These are phyloP conservation scores for Hippopotamyrus pictus DNA, from an alignment of 2,797 vertebrate genomes.

Conservation along the genomic window DNA sequence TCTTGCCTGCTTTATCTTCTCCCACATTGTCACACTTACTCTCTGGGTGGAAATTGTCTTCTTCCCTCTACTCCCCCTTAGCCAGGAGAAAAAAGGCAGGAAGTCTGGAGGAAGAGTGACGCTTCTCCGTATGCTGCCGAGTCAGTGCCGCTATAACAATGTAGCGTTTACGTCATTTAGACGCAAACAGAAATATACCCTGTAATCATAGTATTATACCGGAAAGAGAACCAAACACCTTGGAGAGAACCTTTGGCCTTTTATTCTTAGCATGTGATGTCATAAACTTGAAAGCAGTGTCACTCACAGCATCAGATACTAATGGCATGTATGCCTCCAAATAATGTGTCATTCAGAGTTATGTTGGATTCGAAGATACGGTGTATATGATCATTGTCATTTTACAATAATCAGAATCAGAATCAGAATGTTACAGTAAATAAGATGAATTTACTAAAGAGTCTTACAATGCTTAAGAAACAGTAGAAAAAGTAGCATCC, in stretches of 20 bases:
- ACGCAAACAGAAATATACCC: not conserved
- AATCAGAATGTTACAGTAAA: not conserved
- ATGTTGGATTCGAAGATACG: not conserved
- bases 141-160: not conserved
- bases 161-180: not conserved
- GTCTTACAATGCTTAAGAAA: not conserved
- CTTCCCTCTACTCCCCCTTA: constrained; percentile 28
- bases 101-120: constrained; percentile 44
- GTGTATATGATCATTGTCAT: not conserved
- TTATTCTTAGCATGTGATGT: not conserved
- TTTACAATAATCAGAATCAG: no score
- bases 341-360: not conserved
- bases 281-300: not conserved
- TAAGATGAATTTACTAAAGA: not conserved
- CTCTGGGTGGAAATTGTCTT: constrained; percentile 25
- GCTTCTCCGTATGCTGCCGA: constrained; percentile 1
- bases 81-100: constrained; percentile 46
- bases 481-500: not conserved
- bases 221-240: not conserved
- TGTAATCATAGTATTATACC: not conserved
- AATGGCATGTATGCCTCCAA: not conserved
- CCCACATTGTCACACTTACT: constrained; percentile 13
- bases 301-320: not conserved
- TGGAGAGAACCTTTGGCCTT: not conserved
- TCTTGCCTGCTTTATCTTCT: not conserved